phyloP scores from a whole-genome alignment of 2,797 vertebrate genomes.

The Melanotaenia maccullochi region DNA sequence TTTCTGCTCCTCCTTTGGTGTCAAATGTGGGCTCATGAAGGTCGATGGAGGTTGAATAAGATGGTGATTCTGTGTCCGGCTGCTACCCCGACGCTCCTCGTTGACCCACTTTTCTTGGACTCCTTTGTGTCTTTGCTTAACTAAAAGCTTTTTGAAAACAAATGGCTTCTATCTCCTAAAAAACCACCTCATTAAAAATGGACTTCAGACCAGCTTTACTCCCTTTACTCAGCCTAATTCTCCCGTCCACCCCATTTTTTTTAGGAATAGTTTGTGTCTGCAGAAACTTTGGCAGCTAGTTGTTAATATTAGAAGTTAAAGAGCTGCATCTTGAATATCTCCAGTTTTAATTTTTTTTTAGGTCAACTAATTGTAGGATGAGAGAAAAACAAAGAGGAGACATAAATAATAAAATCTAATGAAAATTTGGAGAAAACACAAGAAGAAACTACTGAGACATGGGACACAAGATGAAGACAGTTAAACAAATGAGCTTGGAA shows the following conservation, averaged over 20 bases:
- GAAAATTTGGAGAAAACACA: background rate
- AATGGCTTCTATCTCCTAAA: background rate
- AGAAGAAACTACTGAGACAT: background rate
- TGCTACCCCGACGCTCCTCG: conserved; percentile 1
- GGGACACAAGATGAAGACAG: no score
- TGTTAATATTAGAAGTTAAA: conserved; percentile 9
- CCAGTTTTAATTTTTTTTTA: background rate
- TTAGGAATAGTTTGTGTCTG: background rate
- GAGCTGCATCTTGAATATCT: background rate
- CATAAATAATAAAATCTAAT: background rate
- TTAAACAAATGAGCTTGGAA: no score
- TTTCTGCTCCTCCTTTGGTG: conserved; percentile 46
- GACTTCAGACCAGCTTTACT: background rate
- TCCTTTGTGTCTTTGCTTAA: background rate
- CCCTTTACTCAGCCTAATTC: conserved; percentile 6
- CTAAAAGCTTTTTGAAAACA: background rate
- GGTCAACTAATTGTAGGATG: background rate
- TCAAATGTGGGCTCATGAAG: conserved; percentile 30
- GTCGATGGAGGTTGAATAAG: conserved; percentile 30
- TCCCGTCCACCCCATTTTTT: background rate
- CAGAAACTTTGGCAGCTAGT: conserved; percentile 8
- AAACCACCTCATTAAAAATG: background rate
- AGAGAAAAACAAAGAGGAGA: background rate
- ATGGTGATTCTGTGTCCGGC: conserved; percentile 26
- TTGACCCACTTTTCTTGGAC: conserved; percentile 9